Conservation (phyloP, 1,140 invertebrate species). For the Episyrphus balteatus region DNA sequence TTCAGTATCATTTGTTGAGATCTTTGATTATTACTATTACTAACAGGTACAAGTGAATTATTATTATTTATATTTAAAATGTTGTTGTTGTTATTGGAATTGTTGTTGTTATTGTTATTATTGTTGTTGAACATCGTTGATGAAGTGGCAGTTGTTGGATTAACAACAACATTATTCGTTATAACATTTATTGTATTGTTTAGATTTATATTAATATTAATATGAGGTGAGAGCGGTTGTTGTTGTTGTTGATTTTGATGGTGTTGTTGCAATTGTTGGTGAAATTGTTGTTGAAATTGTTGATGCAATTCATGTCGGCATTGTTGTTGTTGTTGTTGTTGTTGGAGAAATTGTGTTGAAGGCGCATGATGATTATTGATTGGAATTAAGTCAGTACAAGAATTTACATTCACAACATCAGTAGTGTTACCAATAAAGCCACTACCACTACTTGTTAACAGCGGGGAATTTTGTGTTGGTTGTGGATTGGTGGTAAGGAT, state of each 20-base stretch:
- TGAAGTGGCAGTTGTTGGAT: conserved; percentile 1
- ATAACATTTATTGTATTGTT: background rate
- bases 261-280: conserved; percentile 5
- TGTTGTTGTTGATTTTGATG: background rate
- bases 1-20: background rate
- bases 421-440: conserved; percentile 13
- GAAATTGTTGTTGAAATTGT: background rate
- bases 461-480: conserved; percentile 12
- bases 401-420: conserved; percentile 36
- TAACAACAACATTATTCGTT: too few relatives aligned
- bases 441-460: conserved; percentile 27
- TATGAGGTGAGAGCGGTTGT: background rate
- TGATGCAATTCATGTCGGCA: conserved; percentile 8
- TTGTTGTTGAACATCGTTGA: conserved; percentile 9
- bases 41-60: background rate
- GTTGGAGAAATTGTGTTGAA: conserved; percentile 13
- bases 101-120: background rate
- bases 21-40: conserved; percentile 2
- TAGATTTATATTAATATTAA: conserved; percentile 2
- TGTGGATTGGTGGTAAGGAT: conserved; percentile 14
- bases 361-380: conserved; percentile 17
- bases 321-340: conserved; percentile 10
- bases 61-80: conserved; percentile 4
- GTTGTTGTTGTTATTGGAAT: background rate
- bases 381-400: conserved; percentile 37